Evolutionary conservation across 2,888 invertebrate species (phyloP), one percentile per base, ranked within the genome.

Genomic region (Lycocerus yunnanus): DNA sequence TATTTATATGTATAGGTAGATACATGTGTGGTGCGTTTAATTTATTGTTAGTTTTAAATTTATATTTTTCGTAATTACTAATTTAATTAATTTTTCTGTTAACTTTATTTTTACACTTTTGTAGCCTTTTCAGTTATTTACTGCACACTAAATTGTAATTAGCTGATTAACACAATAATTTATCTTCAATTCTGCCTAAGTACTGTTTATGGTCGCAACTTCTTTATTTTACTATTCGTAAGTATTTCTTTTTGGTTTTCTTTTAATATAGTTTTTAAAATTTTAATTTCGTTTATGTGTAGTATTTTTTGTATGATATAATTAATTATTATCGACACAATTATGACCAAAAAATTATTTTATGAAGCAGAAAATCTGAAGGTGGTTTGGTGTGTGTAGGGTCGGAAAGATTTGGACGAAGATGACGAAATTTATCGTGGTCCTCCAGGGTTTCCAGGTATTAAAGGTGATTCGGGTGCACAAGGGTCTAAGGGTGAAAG

Each of bases 381-480:
- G 81, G 84, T 84, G 84, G 83, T 85, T 83, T 84, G 83, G 83
- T 85, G 84, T 85, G 85, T 85, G 80, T 87, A 90, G 89, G 90
- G 90, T 82, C 87, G 87, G 81, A 87, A 88, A 81, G 89, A 89
- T 81, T 84, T 88, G 82, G 88, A 89, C 84, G 90, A 90, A 80
- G 87, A 87, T 80, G 90, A 88, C 80, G 90, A 90, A 78, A 88
- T 90, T 84, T 88, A 89, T 80, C 90, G 91, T 82, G 94, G 94
- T 76, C 90, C 90, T 75, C 91, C 91, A 63, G 93, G 93, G 74
- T 89, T 91, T 66, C 90, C 91, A 18, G 93, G 93, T 74, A 86
- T 86, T 77, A 89, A 88, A 81, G 91, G 91, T 80, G 89, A 89
- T 79, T 81, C 83, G 86, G 93, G 90, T 86, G 90, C 87, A 82